Percentiles rank a stretch among this genome's conserved stretches.
phyloP scores from a whole-genome alignment of 2,113 vertebrate genomes.

The Saccopteryx bilineata region DNA sequence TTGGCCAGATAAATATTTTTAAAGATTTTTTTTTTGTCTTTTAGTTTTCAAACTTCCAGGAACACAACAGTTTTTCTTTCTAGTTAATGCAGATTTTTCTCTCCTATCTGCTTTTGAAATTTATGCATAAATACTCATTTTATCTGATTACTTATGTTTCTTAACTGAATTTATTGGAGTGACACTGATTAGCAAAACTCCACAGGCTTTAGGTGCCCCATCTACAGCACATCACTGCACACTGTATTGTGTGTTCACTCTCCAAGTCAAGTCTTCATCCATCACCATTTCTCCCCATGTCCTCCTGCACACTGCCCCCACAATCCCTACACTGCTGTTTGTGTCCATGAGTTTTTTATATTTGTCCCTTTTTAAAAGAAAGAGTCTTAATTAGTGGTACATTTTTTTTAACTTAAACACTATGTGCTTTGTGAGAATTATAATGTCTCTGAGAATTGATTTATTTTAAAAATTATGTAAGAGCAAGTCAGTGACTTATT shows the following conservation, averaged over 20 bases:
- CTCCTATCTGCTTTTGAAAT: neutral
- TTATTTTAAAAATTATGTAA: conserved; percentile 1
- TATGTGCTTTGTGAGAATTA: neutral
- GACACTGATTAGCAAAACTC: too few relatives aligned
- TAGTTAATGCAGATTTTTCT: neutral
- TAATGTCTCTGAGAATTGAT: neutral
- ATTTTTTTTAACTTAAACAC: neutral
- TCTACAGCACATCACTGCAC: too few relatives aligned
- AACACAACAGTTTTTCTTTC: neutral
- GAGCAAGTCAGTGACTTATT: neutral
- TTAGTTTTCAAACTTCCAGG: neutral
- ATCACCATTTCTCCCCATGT: too few relatives aligned
- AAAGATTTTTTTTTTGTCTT: neutral
- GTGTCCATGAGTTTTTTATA: too few relatives aligned
- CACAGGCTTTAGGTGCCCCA: too few relatives aligned
- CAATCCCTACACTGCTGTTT: too few relatives aligned
- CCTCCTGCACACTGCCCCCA: too few relatives aligned
- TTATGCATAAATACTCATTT: neutral
- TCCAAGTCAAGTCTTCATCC: too few relatives aligned
- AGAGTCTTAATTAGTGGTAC: neutral
- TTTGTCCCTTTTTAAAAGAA: neutral
- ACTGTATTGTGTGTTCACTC: too few relatives aligned
- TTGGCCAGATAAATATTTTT: conserved; percentile 20
- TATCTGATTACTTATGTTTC: conserved; percentile 43
- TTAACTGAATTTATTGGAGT: neutral